These are phyloP conservation scores for Sclerurus mexicanus DNA, from an alignment of 2,113 vertebrate species.

Conservation along the genomic window DNA sequence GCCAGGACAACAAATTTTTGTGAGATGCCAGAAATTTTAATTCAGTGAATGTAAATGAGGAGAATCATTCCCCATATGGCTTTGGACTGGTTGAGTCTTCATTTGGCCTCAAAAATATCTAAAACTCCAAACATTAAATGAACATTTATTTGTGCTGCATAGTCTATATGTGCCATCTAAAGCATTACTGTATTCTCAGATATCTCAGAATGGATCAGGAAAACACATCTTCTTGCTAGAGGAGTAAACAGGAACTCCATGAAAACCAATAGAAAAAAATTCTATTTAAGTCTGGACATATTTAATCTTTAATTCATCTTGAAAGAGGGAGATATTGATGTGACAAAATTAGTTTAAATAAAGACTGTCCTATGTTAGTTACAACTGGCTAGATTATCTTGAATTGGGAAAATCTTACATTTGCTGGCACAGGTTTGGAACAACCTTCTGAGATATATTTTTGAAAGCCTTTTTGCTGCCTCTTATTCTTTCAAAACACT, in stretches of 20 bases:
- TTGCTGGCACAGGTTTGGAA: background rate
- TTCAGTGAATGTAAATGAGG: background rate
- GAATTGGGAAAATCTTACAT: background rate
- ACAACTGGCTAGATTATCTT: background rate
- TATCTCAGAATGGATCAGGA: background rate
- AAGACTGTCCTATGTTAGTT: background rate
- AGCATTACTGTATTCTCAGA: background rate
- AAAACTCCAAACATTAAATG: background rate
- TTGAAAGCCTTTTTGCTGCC: background rate
- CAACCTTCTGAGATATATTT: background rate
- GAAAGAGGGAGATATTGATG: background rate
- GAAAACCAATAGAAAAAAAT: background rate
- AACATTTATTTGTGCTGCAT: background rate
- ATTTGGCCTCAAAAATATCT: background rate
- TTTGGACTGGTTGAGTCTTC: background rate
- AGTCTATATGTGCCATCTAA: background rate
- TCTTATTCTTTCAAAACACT: conserved; percentile 9
- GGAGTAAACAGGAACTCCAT: background rate
- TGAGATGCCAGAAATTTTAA: background rate
- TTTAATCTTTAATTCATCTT: background rate
- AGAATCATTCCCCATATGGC: background rate
- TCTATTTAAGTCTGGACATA: background rate
- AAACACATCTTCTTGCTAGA: background rate
- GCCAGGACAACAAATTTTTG: background rate
- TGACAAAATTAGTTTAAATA: background rate